Conservation (phyloP, 1,140 invertebrate genomes). For the Euura lappo region DNA sequence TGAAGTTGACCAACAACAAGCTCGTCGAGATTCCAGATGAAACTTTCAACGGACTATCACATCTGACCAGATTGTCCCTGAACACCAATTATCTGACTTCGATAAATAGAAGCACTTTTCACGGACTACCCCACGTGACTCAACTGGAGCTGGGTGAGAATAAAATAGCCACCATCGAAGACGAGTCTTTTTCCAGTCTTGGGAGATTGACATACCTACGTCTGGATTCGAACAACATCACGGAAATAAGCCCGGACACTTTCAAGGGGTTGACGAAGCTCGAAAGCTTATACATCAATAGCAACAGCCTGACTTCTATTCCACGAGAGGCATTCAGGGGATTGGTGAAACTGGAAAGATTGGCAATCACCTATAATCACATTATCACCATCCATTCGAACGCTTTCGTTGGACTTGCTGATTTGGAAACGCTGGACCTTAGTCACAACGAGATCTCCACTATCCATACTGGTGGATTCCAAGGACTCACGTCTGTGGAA, state of each 20-base stretch:
- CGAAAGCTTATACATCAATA: constrained; percentile 23
- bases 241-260: not conserved
- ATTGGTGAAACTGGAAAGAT: constrained; percentile 16
- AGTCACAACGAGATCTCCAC: not conserved
- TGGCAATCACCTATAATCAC: constrained; percentile 21
- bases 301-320: constrained; percentile 23
- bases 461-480: not conserved
- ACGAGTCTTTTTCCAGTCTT: constrained; percentile 17
- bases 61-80: constrained; percentile 20
- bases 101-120: constrained; percentile 15
- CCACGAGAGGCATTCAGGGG: constrained; percentile 17
- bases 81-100: constrained; percentile 22
- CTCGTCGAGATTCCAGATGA: constrained; percentile 24
- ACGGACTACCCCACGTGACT: constrained; percentile 8
- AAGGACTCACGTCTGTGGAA: not conserved
- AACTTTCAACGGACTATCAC: constrained; percentile 23
- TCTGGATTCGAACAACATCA: constrained; percentile 25
- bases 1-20: constrained; percentile 23
- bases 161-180: constrained; percentile 19
- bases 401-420: constrained; percentile 9
- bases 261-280: constrained; percentile 22
- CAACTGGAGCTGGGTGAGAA: constrained; percentile 30
- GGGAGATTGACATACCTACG: constrained; percentile 16
- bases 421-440: constrained; percentile 8
- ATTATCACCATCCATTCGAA: constrained; percentile 17